These are phyloP conservation scores for Lucifuga dentata DNA, from an alignment of 2,113 vertebrate species.

Conservation along the genomic window DNA sequence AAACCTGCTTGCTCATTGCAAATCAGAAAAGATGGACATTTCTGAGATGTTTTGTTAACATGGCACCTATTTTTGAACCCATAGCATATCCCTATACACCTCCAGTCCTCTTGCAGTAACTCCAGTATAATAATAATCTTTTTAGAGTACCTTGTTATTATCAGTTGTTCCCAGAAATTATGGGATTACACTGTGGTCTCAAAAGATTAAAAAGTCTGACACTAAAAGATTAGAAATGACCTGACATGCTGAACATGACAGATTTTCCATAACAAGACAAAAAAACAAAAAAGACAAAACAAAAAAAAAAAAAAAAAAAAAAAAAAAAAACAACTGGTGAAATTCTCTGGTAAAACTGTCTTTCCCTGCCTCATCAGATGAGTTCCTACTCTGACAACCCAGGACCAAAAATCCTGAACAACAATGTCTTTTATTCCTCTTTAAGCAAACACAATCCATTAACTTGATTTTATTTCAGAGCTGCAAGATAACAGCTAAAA, in stretches of 20 bases:
- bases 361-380: slow-evolving; percentile 6
- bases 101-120: slow-evolving; percentile 32
- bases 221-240: slow-evolving; percentile 74
- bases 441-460: slow-evolving; percentile 1
- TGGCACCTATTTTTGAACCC: not conserved
- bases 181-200: slow-evolving; percentile 68
- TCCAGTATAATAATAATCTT: slow-evolving; percentile 59
- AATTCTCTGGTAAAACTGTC: slow-evolving; percentile 8
- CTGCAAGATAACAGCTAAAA: not conserved
- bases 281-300: too few species aligned
- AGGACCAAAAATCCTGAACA: not conserved
- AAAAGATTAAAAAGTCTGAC: slow-evolving; percentile 71
- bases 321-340: slow-evolving; percentile 15
- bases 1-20: not conserved
- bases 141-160: slow-evolving; percentile 57
- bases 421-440: not conserved
- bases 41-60: not conserved
- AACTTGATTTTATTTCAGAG: not conserved
- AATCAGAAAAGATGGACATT: slow-evolving; percentile 3
- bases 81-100: slow-evolving; percentile 13
- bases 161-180: slow-evolving; percentile 71
- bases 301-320: too few species aligned
- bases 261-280: slow-evolving; percentile 27
- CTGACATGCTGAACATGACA: slow-evolving; percentile 59
- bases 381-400: slow-evolving; percentile 2